phyloP scores from a whole-genome alignment of 1,140 invertebrate species.

The Oedothorax gibbosus region DNA sequence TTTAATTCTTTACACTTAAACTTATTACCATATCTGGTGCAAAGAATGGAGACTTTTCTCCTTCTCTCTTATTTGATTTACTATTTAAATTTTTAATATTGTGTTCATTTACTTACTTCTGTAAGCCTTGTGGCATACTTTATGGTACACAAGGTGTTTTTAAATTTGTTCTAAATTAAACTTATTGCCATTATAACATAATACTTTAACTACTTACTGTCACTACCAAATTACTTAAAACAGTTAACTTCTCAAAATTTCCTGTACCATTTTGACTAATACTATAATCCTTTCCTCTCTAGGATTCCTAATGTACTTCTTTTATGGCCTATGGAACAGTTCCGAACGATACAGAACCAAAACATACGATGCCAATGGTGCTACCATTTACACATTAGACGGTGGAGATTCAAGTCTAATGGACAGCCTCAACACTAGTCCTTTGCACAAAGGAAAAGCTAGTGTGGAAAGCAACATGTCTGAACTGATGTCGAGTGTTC shows the following conservation, averaged over 20 bases:
- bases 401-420: conserved; percentile 11
- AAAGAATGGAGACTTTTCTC: too few species aligned
- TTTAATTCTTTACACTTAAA: too few species aligned
- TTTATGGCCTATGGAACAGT: conserved; percentile 91
- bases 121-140: too few species aligned
- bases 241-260: background rate
- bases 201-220: too few species aligned
- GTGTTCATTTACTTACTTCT: too few species aligned
- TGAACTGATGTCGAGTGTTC: conserved; percentile 40
- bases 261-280: background rate
- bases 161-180: too few species aligned
- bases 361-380: background rate
- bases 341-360: conserved; percentile 67
- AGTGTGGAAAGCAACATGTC: conserved; percentile 57
- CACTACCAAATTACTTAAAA: background rate
- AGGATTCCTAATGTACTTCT: conserved; percentile 89
- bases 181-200: too few species aligned
- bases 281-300: background rate
- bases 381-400: conserved; percentile 33
- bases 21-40: too few species aligned
- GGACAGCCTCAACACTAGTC: conserved; percentile 10
- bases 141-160: too few species aligned
- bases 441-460: conserved; percentile 20
- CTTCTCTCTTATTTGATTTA: too few species aligned
- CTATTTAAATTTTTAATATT: too few species aligned